These are phyloP conservation scores for Psilopsiagon aurifrons DNA, from an alignment of 2,113 vertebrate species.

Conservation along the genomic window DNA sequence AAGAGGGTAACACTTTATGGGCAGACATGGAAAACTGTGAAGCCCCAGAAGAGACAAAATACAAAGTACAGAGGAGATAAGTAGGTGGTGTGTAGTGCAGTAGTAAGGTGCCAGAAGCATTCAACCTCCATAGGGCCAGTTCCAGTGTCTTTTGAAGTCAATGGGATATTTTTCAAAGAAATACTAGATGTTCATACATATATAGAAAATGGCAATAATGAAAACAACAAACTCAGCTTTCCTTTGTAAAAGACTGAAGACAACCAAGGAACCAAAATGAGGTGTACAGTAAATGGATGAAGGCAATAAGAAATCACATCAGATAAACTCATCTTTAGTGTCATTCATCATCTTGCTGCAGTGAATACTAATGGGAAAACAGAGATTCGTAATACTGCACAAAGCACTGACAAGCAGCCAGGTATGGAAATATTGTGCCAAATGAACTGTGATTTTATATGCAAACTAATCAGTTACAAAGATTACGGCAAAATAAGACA, in stretches of 20 bases:
- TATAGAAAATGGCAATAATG: not conserved
- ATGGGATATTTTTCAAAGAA: not conserved
- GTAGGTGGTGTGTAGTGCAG: not conserved
- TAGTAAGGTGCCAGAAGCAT: not conserved
- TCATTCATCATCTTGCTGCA: not conserved
- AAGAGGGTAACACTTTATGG: not conserved
- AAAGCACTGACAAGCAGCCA: slow-evolving; percentile 2
- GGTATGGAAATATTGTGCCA: slow-evolving; percentile 2
- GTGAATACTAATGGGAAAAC: slow-evolving; percentile 12
- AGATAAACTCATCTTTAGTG: slow-evolving; percentile 17
- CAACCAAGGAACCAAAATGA: not conserved
- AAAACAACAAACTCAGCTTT: not conserved
- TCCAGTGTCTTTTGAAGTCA: not conserved
- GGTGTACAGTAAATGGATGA: not conserved
- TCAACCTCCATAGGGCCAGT: fast-evolving
- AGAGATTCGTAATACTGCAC: not conserved
- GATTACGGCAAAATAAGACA: not conserved
- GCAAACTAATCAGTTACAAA: not conserved
- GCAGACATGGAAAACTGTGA: not conserved
- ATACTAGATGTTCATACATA: not conserved
- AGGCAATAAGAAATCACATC: slow-evolving; percentile 30
- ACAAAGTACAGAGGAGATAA: fast-evolving
- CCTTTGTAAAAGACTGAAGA: not conserved
- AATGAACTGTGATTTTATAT: not conserved
- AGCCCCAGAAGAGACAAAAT: not conserved